A percentile compares a stretch with the other conserved stretches of the same genome.
Evolutionary conservation across 1,140 invertebrate genomes (phyloP).

Genomic region (Chelonus insularis): DNA sequence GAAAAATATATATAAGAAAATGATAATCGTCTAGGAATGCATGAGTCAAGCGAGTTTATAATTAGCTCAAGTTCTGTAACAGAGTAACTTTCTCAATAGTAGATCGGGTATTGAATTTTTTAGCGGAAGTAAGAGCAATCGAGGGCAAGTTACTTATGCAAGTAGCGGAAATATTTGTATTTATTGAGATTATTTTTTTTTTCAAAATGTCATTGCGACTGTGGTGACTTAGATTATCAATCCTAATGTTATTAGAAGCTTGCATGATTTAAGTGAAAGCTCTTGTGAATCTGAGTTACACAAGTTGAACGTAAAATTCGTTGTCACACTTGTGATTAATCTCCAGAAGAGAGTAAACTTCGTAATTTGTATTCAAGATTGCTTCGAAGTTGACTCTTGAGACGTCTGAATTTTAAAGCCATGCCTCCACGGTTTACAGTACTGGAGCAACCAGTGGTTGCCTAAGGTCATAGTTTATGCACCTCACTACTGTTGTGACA

Average conservation of each 20-base stretch:
- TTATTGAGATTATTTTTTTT: not conserved
- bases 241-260: too few relatives aligned
- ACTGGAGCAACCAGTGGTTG: conserved; percentile 38
- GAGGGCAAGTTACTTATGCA: conserved; percentile 27
- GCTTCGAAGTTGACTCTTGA: conserved; percentile 27
- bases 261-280: too few relatives aligned
- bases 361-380: conserved; percentile 27
- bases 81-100: conserved; percentile 24
- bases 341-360: conserved; percentile 17
- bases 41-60: conserved; percentile 15
- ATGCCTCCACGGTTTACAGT: not conserved
- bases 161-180: conserved; percentile 24
- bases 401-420: conserved; percentile 24
- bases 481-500: conserved; percentile 19
- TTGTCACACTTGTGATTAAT: conserved; percentile 11
- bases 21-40: not conserved
- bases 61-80: conserved; percentile 26
- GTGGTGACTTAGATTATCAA: too few relatives aligned
- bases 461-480: conserved; percentile 30
- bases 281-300: not conserved
- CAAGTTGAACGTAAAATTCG: not conserved
- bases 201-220: not conserved
- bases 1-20: conserved; percentile 22
- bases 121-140: conserved; percentile 23
- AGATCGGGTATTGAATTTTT: conserved; percentile 32